Evolutionary conservation across 2,888 invertebrate genomes (phyloP).

Genomic region (Chydorus sphaericus): DNA sequence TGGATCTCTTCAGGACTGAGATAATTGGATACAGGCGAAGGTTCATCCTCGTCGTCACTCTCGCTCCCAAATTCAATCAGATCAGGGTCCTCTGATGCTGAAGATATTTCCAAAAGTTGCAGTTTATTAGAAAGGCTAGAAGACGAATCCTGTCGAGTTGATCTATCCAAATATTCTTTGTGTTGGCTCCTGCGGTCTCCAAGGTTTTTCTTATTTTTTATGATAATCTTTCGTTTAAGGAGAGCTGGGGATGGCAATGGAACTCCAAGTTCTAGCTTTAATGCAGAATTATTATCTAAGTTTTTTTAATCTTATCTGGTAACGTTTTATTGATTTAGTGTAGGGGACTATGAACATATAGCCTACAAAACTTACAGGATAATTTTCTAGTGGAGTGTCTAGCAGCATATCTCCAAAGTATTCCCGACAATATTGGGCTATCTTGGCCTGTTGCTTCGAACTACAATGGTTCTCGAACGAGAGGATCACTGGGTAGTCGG

Average conservation of each 20-base stretch:
- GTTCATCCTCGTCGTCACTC: conserved; percentile 48
- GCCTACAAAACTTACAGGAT: conserved; percentile 57
- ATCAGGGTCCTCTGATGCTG: conserved; percentile 26
- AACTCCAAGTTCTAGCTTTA: conserved; percentile 50
- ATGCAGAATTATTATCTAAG: too few species aligned
- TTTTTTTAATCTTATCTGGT: not conserved
- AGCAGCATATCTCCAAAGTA: conserved; percentile 89
- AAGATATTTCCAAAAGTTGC: too few species aligned
- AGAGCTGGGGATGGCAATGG: conserved; percentile 72
- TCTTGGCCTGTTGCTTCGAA: conserved; percentile 88
- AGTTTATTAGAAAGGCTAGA: too few species aligned
- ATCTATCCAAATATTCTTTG: too few species aligned
- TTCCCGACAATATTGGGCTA: conserved; percentile 88
- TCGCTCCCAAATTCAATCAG: conserved; percentile 36
- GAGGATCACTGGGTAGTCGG: conserved; percentile 89
- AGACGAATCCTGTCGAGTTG: too few species aligned
- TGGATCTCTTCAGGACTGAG: conserved; percentile 29
- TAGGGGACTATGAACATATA: not conserved
- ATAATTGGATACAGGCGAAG: conserved; percentile 5
- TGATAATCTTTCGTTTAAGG: conserved; percentile 78
- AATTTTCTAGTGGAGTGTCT: conserved; percentile 67
- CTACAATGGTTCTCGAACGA: conserved; percentile 98
- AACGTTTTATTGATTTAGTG: conserved; percentile 7
- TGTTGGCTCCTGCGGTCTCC: too few species aligned
- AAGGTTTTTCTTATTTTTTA: conserved; percentile 94